Base-by-base conservation (phyloP, 2,797 vertebrate species). In the Anabacerthia variegaticeps region DNA sequence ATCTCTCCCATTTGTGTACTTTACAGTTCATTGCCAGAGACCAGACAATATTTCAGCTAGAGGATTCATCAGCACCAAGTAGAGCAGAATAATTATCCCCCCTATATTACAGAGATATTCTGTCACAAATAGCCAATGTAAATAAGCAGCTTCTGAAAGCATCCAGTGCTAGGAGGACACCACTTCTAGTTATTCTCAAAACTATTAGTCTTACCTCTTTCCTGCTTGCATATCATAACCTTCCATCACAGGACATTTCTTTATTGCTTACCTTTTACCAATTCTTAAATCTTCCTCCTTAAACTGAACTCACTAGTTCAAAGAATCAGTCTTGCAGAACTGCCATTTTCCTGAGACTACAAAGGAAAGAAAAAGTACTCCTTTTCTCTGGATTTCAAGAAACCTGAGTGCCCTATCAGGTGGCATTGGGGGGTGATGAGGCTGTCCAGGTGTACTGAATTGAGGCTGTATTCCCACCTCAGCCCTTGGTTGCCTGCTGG, bases 321-420 rank as follows among this genome's bases (percentile, higher is more conserved):
- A 37, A 61, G 46, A 48, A 3, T 19, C 14, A 23, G 5, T 49
- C 68, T 67, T 46, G 6, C 9, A 11, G 41, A 74, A 6, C 41
- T 76, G 22, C 4, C 2, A 17, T 72, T 68, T 72, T 59, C 54
- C 37, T 77, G 56, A 41, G 48, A 3, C 62, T 48, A 7, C 2
- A 6, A 27, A 65, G 4, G 5, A n/a, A 46, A 17, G 34, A 36
- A 14, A 17, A 43, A 32, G 3, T 5, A 10, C 10, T 27, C 1
- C 3, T 21, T 75, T 75, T 39, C 54, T 66, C 24, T 89, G 37
- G 7, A 52, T 34, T 48, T 48, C 22, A 18, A 14, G 34, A 63
- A 78, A 37, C 12, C 30, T 2, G 1, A n/a, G 14, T 44, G 14
- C 16, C 1, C 0, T 21, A 1, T 22, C 16, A 46, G 7, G 21